Percentiles rank a stretch among this genome's conserved stretches.
These are phyloP conservation scores for Bambusicola thoracicus DNA, from an alignment of 2,113 vertebrate species.

Conservation along the genomic window DNA sequence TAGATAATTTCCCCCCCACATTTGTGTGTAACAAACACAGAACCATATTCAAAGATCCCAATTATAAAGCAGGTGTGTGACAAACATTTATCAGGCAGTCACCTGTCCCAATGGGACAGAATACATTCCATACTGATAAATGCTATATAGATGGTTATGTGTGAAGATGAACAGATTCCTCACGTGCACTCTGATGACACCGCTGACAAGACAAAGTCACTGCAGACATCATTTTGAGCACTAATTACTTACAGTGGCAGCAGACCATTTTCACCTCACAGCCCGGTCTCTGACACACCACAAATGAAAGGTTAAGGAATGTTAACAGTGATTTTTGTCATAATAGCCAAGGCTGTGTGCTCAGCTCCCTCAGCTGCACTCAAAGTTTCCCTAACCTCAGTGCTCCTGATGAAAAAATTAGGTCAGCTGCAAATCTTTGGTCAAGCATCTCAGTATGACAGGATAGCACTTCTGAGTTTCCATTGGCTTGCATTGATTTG, in stretches of 20 bases:
- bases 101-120: not conserved
- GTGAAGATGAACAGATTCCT: not conserved
- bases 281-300: not conserved
- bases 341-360: not conserved
- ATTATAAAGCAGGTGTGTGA: not conserved
- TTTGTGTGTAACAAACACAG: not conserved
- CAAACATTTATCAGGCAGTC: not conserved
- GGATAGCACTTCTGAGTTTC: not conserved
- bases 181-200: not conserved
- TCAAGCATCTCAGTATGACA: not conserved
- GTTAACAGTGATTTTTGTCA: not conserved
- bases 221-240: not conserved
- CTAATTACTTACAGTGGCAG: not conserved
- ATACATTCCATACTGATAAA: not conserved
- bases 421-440: not conserved
- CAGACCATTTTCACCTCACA: not conserved
- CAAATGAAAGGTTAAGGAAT: not conserved
- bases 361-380: too few relatives aligned
- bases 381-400: not conserved
- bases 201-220: not conserved
- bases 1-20: not conserved
- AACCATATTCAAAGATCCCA: not conserved
- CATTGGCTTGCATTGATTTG: not conserved
- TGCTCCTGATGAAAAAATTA: not conserved
- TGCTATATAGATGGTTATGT: not conserved